Percentiles rank a stretch among this genome's conserved stretches.
These are phyloP conservation scores for Hyposmocoma kahamanoa DNA, from an alignment of 1,140 invertebrate genomes.

Conservation along the genomic window DNA sequence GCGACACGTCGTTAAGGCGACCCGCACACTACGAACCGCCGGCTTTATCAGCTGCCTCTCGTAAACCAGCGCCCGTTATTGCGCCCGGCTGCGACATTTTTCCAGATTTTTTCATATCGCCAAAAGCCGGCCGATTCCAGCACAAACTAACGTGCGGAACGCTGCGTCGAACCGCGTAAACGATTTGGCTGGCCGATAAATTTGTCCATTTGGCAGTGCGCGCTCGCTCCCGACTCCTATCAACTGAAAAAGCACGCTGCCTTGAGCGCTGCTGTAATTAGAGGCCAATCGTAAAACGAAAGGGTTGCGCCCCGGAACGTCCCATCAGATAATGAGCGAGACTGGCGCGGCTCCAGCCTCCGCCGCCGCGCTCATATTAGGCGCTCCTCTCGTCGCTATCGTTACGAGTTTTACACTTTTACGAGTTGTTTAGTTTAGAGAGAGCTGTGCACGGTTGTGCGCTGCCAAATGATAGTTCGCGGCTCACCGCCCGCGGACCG, in stretches of 20 bases:
- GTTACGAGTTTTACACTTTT: conserved; percentile 72
- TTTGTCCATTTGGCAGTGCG: conserved; percentile 58
- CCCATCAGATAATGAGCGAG: conserved; percentile 69
- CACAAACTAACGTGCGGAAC: conserved; percentile 17
- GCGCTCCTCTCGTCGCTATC: conserved; percentile 54
- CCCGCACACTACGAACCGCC: conserved; percentile 43
- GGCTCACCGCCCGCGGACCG: conserved; percentile 59
- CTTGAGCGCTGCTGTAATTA: conserved; percentile 67
- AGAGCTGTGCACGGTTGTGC: conserved; percentile 45
- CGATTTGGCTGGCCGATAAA: conserved; percentile 51
- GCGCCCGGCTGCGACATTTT: conserved; percentile 45
- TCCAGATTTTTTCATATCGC: conserved; percentile 59
- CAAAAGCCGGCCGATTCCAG: conserved; percentile 29
- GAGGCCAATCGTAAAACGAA: conserved; percentile 69
- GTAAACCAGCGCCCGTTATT: conserved; percentile 63
- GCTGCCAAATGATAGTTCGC: conserved; percentile 69
- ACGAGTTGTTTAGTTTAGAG: conserved; percentile 69
- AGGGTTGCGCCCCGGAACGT: conserved; percentile 57
- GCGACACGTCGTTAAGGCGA: conserved; percentile 69
- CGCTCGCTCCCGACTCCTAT: conserved; percentile 29
- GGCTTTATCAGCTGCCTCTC: conserved; percentile 61
- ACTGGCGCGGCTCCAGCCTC: conserved; percentile 65
- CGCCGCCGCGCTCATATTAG: conserved; percentile 69
- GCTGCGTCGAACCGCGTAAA: conserved; percentile 40
- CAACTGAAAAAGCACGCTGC: conserved; percentile 50